Base-by-base conservation (phyloP, 2,888 invertebrate genomes). In the Pharmacophagus antenor region DNA sequence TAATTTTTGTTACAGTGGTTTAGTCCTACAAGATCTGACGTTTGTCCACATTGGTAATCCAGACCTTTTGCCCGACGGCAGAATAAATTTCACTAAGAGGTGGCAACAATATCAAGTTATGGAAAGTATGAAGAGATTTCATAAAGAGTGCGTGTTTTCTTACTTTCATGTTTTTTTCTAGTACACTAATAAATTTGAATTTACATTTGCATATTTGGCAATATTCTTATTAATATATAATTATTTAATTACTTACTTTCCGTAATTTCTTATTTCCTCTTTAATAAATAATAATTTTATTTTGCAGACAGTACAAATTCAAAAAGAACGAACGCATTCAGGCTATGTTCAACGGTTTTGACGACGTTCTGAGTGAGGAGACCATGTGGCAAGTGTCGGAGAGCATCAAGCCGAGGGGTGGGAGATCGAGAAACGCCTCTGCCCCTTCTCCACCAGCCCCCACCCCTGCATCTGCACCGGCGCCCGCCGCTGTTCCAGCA, bases 91-190 rank as follows among this genome's bases (percentile, higher is more conserved):
- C 85, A 97, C 98, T 12, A 99, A 99, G 89, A 92, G 99, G 70
- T 99, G 99, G 98, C 99, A 99, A 82, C 99, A 99, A 85, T 99
- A 97, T 83, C 96, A 98, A 79, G 98, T 99, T 67, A 95, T 99
- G 77, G 98, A 99, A 84, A 98, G 98, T 80, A 98, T 99, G 97
- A 96, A 98, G 81, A 93, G 98, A 80, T 99, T 99, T 86, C 98
- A 98, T 79, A 97, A 97, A 92, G 97, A 97, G 99, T 98, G 87
- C 90, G 93, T 92, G 71, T 44, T 52, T 59, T 66, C 58, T 25
- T 56, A 21, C n/a, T 47, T 55, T 44, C 18, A 44, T 25, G 23
- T 25, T 25, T 25, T 25, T 25, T 25, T n/a, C n/a, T n/a, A n/a
- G n/a, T n/a, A n/a, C n/a, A 7, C 8, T 27, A 7, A 27, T 27